Evolutionary conservation across 2,888 invertebrate species (phyloP).

Genomic region (Phyllotreta cruciferae): DNA sequence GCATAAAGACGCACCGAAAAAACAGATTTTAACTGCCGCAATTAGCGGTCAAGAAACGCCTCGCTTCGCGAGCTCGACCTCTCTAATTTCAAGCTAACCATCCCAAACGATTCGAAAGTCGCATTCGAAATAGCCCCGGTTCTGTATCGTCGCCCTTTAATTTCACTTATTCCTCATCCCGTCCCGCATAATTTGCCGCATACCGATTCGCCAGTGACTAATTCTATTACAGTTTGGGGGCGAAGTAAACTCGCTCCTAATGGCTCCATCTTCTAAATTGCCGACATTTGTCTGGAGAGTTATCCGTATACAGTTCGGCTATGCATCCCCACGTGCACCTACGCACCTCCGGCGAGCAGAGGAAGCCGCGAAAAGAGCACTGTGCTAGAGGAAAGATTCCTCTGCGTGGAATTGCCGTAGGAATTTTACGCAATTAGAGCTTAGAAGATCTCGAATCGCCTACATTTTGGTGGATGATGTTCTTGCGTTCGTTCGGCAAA

Average conservation of each 20-base stretch:
- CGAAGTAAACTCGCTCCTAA: slow-evolving; percentile 40
- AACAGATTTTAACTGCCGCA: no score
- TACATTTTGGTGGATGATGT: no score
- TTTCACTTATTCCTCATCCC: slow-evolving; percentile 29
- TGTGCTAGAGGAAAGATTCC: no score
- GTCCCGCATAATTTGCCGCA: slow-evolving; percentile 38
- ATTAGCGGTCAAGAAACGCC: no score
- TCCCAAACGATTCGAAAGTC: no score
- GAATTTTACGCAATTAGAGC: slow-evolving; percentile 5
- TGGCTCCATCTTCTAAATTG: slow-evolving; percentile 40
- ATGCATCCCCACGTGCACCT: background rate
- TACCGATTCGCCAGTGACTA: slow-evolving; percentile 42
- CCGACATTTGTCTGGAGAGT: slow-evolving; percentile 38
- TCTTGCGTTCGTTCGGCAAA: no score
- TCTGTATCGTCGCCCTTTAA: slow-evolving; percentile 20
- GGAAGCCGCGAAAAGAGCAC: slow-evolving; percentile 23
- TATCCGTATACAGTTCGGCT: slow-evolving; percentile 22
- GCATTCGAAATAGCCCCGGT: background rate
- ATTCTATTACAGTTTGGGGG: slow-evolving; percentile 39
- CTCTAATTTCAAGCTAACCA: no score
- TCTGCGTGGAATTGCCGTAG: slow-evolving; percentile 4
- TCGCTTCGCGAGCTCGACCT: no score
- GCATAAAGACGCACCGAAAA: no score
- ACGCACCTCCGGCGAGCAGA: slow-evolving; percentile 5
- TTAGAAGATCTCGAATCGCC: background rate